phyloP scores from a whole-genome alignment of 2,888 invertebrate species.

The Mythimna pallens region DNA sequence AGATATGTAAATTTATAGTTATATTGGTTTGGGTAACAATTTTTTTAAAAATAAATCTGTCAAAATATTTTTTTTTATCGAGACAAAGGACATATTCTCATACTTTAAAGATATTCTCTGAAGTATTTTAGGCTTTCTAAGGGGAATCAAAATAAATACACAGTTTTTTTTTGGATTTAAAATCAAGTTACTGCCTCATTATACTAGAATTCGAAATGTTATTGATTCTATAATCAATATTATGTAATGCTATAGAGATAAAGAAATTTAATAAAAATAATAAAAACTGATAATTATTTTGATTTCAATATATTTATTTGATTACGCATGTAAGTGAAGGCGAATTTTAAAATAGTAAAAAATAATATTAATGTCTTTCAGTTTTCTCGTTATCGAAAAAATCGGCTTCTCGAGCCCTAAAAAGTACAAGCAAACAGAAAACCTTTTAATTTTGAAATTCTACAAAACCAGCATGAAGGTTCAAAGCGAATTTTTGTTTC shows the following conservation, averaged over 20 bases:
- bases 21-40: no score
- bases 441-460: conserved; percentile 56
- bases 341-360: background rate
- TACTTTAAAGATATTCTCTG: background rate
- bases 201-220: conserved; percentile 15
- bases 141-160: conserved; percentile 18
- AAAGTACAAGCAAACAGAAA: conserved; percentile 33
- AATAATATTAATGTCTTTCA: background rate
- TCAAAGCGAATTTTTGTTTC: conserved; percentile 61
- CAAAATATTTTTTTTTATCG: background rate
- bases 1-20: no score
- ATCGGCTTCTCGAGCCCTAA: background rate
- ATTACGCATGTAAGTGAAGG: background rate
- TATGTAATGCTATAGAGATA: no score
- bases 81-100: background rate
- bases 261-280: conserved; percentile 19
- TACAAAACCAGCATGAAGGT: conserved; percentile 37
- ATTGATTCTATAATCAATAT: background rate
- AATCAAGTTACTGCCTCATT: conserved; percentile 33
- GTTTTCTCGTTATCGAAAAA: background rate
- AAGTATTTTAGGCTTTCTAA: background rate
- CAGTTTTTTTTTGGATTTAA: background rate
- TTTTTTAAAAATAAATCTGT: no score
- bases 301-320: conserved; percentile 1
- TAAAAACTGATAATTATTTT: conserved; percentile 17